Evolutionary conservation across 2,888 invertebrate species (phyloP).

Genomic region (Therioaphis trifolii): DNA sequence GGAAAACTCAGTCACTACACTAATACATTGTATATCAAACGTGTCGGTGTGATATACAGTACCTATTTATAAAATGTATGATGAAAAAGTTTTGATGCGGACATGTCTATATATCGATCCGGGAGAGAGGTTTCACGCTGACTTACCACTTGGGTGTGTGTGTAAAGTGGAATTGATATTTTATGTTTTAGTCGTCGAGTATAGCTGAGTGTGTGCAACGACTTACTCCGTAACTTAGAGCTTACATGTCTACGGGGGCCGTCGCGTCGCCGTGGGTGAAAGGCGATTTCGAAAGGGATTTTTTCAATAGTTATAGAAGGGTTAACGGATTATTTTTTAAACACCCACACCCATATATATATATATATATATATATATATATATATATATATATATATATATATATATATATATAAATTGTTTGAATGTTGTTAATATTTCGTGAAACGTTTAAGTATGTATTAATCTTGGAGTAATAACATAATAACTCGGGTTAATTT

Average conservation of each 20-base stretch:
- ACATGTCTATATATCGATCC: constrained; percentile 1
- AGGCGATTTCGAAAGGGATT: neutral
- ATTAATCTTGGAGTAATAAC: too few relatives aligned
- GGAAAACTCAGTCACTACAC: too few relatives aligned
- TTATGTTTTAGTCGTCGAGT: neutral
- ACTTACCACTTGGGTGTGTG: neutral
- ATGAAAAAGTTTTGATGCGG: neutral
- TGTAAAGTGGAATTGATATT: neutral
- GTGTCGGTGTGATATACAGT: too few relatives aligned
- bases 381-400: too few relatives aligned
- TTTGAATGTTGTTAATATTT: too few relatives aligned
- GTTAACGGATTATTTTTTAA: neutral
- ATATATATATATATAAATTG: too few relatives aligned
- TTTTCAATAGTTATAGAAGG: too few relatives aligned
- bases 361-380: neutral
- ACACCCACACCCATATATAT: neutral
- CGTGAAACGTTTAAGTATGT: too few relatives aligned
- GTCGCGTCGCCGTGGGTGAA: neutral
- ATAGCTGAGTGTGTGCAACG: neutral
- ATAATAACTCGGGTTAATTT: too few relatives aligned
- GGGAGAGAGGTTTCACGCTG: constrained; percentile 12
- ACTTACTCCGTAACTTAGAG: too few relatives aligned
- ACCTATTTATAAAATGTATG: too few relatives aligned
- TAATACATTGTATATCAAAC: too few relatives aligned
- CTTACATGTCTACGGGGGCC: neutral